phyloP scores from a whole-genome alignment of 2,888 invertebrate genomes.

The Eupithecia insigniata region DNA sequence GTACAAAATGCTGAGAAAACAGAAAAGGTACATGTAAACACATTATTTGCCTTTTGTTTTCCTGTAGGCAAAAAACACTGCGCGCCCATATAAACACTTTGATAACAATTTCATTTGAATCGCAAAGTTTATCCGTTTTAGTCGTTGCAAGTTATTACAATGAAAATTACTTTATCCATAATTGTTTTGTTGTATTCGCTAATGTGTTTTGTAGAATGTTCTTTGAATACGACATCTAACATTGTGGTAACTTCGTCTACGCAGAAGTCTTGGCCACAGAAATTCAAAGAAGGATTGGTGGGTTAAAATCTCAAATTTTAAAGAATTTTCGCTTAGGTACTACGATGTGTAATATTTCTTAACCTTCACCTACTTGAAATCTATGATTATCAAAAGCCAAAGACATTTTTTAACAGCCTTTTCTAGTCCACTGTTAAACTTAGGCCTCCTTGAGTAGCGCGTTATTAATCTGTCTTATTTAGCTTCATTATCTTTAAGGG shows the following conservation, averaged over 20 bases:
- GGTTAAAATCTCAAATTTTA: constrained; percentile 37
- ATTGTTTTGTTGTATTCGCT: constrained; percentile 47
- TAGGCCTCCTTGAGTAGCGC: too few species aligned
- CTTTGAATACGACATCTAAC: constrained; percentile 21
- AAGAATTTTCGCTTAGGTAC: too few species aligned
- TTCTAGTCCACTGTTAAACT: too few species aligned
- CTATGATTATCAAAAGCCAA: too few species aligned
- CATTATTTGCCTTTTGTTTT: constrained; percentile 33
- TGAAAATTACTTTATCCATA: constrained; percentile 48
- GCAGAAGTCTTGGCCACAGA: constrained; percentile 57
- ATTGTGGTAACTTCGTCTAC: constrained; percentile 44
- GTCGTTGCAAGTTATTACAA: constrained; percentile 31
- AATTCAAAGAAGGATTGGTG: constrained; percentile 61
- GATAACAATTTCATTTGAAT: constrained; percentile 25
- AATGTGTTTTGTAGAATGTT: constrained; percentile 44
- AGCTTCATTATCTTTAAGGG: too few species aligned
- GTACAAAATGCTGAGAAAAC: not conserved
- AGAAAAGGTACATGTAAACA: not conserved
- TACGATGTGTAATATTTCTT: not conserved
- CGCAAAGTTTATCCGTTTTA: constrained; percentile 10
- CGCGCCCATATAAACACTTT: constrained; percentile 41
- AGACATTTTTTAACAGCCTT: too few species aligned
- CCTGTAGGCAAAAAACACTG: constrained; percentile 29
- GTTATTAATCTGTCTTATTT: too few species aligned
- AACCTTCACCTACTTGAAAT: not conserved